Base-by-base conservation (phyloP, 2,797 vertebrate genomes). In the Morelia viridis region DNA sequence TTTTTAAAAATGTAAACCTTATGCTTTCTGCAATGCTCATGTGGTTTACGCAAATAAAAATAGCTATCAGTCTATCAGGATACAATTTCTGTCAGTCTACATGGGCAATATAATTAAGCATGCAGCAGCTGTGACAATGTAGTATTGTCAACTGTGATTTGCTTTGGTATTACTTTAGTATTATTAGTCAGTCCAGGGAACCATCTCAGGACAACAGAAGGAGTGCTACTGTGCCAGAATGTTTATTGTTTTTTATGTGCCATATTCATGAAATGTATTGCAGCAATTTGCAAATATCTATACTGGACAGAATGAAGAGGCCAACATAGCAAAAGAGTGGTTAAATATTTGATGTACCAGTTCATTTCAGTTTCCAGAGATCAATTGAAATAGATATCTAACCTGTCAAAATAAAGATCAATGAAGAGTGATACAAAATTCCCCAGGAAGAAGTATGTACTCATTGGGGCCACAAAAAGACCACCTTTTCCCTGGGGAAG, bases 91-190 rank as follows among this genome's bases (percentile, higher is more conserved):
- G 41, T 80, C 65, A 93, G 62, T 94, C 90, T 93, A 89, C 95
- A 93, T 95, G 93, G 94, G 94, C 95, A 91, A 95, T 93, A 76
- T 85, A 46, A 91, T 96, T 94, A 94, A 95, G 92, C 94, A 96
- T 95, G 90, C 89, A 94, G 94, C 85, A 35, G 17, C 28, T n/a
- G 57, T 62, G 68, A 13, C n/a, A 53, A 11, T 53, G 3, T 35
- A 58, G 24, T 31, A 76, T n/a, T 12, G 10, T 61, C 19, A 61
- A 46, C 28, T 13, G 5, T 80, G 35, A 8, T 31, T 61, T 80
- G 19, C 22, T 58, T n/a, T 68, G 50, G 8, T 53, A 53, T 53
- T 53, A 53, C 50, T 53, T 53, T 53, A 53, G 50, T 53, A 53
- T 53, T 53, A 8, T 61, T 24, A 61, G 35, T 31, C 57, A 61